phyloP scores from a whole-genome alignment of 2,888 invertebrate genomes.

The Alentia gelatinosa region DNA sequence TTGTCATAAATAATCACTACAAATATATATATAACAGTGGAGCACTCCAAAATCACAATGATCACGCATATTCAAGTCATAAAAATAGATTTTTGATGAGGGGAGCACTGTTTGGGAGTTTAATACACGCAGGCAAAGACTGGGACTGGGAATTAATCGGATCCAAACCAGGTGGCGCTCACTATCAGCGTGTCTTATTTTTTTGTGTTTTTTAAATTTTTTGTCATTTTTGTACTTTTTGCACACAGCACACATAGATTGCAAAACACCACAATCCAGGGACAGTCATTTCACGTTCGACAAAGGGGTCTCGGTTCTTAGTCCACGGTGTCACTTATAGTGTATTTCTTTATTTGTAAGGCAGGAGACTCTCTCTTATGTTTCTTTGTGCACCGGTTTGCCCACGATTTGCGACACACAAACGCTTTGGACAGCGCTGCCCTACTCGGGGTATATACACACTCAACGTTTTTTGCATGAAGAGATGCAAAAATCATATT shows the following conservation, averaged over 20 bases:
- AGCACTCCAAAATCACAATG: constrained; percentile 53
- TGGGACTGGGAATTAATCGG: neutral
- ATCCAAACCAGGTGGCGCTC: neutral
- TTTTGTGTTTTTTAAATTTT: neutral
- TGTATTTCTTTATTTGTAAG: too few relatives aligned
- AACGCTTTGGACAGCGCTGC: neutral
- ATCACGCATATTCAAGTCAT: constrained; percentile 52
- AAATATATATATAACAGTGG: constrained; percentile 51
- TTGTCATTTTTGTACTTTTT: neutral
- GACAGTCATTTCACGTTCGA: constrained; percentile 16
- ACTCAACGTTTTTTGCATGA: neutral
- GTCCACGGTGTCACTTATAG: neutral
- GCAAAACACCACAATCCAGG: constrained; percentile 15
- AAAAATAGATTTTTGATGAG: constrained; percentile 43
- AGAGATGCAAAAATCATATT: neutral
- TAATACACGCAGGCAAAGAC: constrained; percentile 11
- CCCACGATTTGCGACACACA: neutral
- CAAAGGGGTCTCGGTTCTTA: neutral
- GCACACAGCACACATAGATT: constrained; percentile 18
- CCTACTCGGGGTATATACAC: neutral
- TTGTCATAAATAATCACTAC: constrained; percentile 48
- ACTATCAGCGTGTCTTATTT: neutral
- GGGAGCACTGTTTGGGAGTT: neutral
- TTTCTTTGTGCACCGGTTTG: neutral
- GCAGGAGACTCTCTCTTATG: neutral